A percentile compares a stretch with the other conserved stretches of the same genome.
Evolutionary conservation across 2,888 invertebrate species (phyloP).

Genomic region (Beris morrisii): DNA sequence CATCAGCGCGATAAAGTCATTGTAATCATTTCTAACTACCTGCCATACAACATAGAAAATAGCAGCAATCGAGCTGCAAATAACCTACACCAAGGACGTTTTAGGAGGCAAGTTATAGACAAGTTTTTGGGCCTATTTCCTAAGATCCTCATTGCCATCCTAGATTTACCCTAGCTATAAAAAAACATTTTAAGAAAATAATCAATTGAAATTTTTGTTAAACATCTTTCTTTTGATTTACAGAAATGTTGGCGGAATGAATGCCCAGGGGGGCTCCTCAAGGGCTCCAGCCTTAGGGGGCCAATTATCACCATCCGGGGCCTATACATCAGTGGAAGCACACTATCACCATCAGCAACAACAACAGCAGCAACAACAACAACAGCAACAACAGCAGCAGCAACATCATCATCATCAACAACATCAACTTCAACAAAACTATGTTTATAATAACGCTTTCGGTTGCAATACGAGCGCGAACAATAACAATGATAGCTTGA

Average conservation of each 20-base stretch:
- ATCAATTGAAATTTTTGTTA: no score
- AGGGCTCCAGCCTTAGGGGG: conserved; percentile 59
- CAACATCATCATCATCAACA: conserved; percentile 33
- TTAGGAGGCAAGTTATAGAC: neutral
- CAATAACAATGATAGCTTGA: conserved; percentile 50
- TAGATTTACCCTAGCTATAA: no score
- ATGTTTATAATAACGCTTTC: conserved; percentile 16
- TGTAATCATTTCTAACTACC: no score
- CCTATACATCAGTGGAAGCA: conserved; percentile 44
- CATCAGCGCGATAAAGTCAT: no score
- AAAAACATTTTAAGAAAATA: no score
- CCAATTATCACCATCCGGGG: conserved; percentile 57
- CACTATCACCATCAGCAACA: conserved; percentile 47
- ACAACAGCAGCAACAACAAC: conserved; percentile 43
- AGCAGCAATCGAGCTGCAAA: no score
- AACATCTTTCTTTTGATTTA: conserved; percentile 40
- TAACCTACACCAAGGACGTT: neutral
- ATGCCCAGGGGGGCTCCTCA: conserved; percentile 58
- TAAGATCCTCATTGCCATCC: no score
- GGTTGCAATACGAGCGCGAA: conserved; percentile 38
- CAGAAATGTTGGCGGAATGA: conserved; percentile 58
- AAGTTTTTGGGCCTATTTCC: no score
- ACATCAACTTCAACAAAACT: conserved; percentile 35
- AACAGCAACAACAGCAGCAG: conserved; percentile 40
- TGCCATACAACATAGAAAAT: no score